Base-by-base conservation (phyloP, 2,888 invertebrate genomes). In the Heliconius ethilla region DNA sequence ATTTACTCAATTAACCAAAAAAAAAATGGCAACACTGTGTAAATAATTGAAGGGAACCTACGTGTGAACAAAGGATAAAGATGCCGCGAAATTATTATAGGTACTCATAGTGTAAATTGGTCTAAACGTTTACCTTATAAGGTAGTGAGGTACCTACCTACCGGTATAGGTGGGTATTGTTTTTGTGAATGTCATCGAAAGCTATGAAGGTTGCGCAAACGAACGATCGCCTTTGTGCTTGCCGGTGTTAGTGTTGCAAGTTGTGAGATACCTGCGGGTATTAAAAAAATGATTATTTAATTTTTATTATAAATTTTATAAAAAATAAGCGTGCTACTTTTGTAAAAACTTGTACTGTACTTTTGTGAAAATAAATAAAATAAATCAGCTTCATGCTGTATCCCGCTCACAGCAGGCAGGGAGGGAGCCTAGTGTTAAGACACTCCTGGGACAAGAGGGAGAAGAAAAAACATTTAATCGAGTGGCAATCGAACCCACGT, bases 121-220 rank as follows among this genome's bases (percentile, higher is more conserved):
- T 87, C 84, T 84, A 82, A 75, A 55, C 76, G 82, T 85, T 83
- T 81, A 78, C 78, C 86, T 70, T 90, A 83, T 91, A 10, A 22
- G 51, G 51, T 51, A 51, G 51, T 51, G 7, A 10, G 4, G 10
- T 59, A 69, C 29, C 29, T 29, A 29, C 29, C 29, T 29, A 29
- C 29, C 29, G 37, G 37, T 67, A 87, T 91, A 88, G 83, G 82
- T 83, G 83, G 84, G 83, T 91, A 92, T 93, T 93, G 93, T 94
- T 93, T 93, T 93, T 94, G 90, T 93, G 91, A 91, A 93, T 93
- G 93, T 94, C 93, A 94, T 93, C 92, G 88, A 86, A 87, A 87
- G 92, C 91, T 89, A 91, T 90, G 93, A 92, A 91, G 89, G 90
- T 90, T 87, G 86, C 93, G 92, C 93, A 92, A 92, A 92, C 91